Evolutionary conservation across 1,140 invertebrate genomes (phyloP).

Genomic region (Luehdorfia chinensis): DNA sequence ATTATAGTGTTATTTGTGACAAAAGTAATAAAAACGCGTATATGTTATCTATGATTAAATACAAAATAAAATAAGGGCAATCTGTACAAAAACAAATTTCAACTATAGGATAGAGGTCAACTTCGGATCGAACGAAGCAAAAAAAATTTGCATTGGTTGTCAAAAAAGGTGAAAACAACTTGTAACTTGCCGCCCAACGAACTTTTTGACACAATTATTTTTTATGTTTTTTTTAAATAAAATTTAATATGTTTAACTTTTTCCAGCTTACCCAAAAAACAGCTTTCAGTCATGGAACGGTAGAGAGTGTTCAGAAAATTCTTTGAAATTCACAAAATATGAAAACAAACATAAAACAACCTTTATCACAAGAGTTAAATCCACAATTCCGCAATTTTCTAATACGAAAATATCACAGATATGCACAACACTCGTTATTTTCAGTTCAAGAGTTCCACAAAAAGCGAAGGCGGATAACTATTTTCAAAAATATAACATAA

Average conservation of each 20-base stretch:
- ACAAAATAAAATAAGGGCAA: too few relatives aligned
- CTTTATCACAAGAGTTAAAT: slow-evolving; percentile 10
- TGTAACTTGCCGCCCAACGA: slow-evolving; percentile 13
- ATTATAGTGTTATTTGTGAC: too few relatives aligned
- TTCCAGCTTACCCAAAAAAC: neutral
- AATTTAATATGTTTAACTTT: neutral
- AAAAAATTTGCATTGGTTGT: slow-evolving; percentile 34
- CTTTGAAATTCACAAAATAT: slow-evolving; percentile 16
- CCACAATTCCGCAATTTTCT: slow-evolving; percentile 9
- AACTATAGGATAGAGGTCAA: slow-evolving; percentile 37
- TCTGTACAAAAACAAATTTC: too few relatives aligned
- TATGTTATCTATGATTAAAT: too few relatives aligned
- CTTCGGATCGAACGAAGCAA: slow-evolving; percentile 15
- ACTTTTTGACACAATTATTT: slow-evolving; percentile 17
- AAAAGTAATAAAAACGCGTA: too few relatives aligned
- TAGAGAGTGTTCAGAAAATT: too few relatives aligned
- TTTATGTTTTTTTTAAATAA: neutral
- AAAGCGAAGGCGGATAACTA: slow-evolving; percentile 4
- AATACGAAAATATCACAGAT: slow-evolving; percentile 22
- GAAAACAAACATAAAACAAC: slow-evolving; percentile 25
- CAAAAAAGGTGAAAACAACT: slow-evolving; percentile 32
- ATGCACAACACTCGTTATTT: slow-evolving; percentile 17
- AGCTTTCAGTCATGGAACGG: too few relatives aligned
- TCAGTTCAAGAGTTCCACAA: slow-evolving; percentile 1
- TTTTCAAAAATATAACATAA: slow-evolving; percentile 9